Percentiles rank a stretch among this genome's conserved stretches.
Evolutionary conservation across 2,113 vertebrate species (phyloP).

Genomic region (Phrynosoma platyrhinos): DNA sequence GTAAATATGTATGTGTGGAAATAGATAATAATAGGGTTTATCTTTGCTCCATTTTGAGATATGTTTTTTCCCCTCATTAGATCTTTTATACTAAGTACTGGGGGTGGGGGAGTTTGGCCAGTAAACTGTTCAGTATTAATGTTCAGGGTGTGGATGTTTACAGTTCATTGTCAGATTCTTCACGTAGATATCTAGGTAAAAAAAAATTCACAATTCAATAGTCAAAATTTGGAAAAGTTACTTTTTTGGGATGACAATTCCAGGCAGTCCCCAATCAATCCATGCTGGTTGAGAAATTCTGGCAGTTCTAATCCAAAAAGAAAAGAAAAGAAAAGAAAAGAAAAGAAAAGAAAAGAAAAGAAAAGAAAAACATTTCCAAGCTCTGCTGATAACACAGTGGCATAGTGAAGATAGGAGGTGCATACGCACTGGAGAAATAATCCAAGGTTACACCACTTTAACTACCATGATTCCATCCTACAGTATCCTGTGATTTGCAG

Average conservation of each 20-base stretch:
- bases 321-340: background rate
- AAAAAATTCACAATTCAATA: slow-evolving; percentile 59
- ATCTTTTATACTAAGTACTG: slow-evolving; percentile 28
- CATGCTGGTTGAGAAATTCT: background rate
- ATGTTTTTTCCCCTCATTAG: slow-evolving; percentile 56
- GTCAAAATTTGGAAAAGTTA: too few species aligned
- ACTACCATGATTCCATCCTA: too few species aligned
- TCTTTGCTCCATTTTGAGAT: slow-evolving; percentile 55
- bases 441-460: too few species aligned
- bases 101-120: slow-evolving; percentile 56
- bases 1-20: slow-evolving; percentile 53
- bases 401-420: too few species aligned
- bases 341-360: background rate
- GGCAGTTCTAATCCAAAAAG: background rate
- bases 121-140: slow-evolving; percentile 58
- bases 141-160: slow-evolving; percentile 58
- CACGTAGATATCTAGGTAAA: slow-evolving; percentile 70
- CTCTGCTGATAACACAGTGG: background rate
- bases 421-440: too few species aligned
- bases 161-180: slow-evolving; percentile 64
- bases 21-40: slow-evolving; percentile 48
- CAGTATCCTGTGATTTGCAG: too few species aligned
- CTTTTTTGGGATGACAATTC: too few species aligned
- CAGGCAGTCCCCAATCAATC: too few species aligned
- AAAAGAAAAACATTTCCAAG: too few species aligned